phyloP scores from a whole-genome alignment of 2,797 vertebrate species.

The Aldrovandia affinis region DNA sequence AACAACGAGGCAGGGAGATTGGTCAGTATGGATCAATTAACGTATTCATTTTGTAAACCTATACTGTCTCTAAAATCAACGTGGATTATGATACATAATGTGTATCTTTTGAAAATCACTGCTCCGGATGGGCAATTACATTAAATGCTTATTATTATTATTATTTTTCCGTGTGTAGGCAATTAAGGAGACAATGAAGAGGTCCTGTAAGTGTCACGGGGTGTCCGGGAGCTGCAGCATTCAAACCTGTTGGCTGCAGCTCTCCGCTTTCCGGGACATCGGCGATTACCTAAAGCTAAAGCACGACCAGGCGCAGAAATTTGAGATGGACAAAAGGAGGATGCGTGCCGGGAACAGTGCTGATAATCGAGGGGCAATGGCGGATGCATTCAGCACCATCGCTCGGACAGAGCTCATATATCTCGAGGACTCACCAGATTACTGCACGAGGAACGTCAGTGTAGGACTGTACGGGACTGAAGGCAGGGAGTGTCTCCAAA shows the following conservation, averaged over 20 bases:
- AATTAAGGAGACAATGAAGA: slow-evolving; percentile 87
- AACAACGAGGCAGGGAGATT: slow-evolving; percentile 93
- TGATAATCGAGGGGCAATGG: slow-evolving; percentile 78
- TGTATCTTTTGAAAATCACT: background rate
- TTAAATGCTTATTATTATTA: background rate
- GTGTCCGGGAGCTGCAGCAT: slow-evolving; percentile 96
- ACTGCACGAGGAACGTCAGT: slow-evolving; percentile 87
- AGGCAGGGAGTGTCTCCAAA: slow-evolving; percentile 90
- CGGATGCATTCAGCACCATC: slow-evolving; percentile 77
- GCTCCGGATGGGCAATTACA: background rate
- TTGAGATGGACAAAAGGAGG: slow-evolving; percentile 88
- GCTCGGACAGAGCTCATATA: slow-evolving; percentile 83
- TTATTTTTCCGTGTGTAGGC: slow-evolving; percentile 69
- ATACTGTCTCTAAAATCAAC: background rate
- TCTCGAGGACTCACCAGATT: slow-evolving; percentile 92
- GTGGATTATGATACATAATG: background rate
- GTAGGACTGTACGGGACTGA: slow-evolving; percentile 87
- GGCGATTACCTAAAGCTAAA: slow-evolving; percentile 91
- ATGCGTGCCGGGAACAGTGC: slow-evolving; percentile 88
- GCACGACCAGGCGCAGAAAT: slow-evolving; percentile 84
- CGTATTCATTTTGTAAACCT: too few species aligned
- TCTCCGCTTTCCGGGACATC: slow-evolving; percentile 88
- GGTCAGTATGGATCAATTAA: slow-evolving; percentile 69
- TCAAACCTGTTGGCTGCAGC: slow-evolving; percentile 96
- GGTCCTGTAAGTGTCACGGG: slow-evolving; percentile 93